Conservation (phyloP, 1,140 invertebrate genomes). For the Anadara kagoshimensis region DNA sequence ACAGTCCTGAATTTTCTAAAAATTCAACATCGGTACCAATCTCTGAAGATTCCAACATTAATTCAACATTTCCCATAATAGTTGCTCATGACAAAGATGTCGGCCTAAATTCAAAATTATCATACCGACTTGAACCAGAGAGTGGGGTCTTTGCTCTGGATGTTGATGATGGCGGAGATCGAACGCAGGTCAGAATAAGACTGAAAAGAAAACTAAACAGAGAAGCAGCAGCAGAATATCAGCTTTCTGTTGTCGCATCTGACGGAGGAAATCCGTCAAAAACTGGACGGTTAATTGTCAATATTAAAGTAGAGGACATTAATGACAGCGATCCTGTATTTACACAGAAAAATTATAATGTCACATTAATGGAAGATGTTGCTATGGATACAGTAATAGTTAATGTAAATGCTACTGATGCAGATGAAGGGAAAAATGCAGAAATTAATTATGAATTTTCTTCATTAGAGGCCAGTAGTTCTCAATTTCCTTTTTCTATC, state of each 20-base stretch:
- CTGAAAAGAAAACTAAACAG: conserved; percentile 54
- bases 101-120: conserved; percentile 50
- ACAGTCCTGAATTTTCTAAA: conserved; percentile 60
- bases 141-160: conserved; percentile 49
- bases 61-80: conserved; percentile 49
- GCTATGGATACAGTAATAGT: conserved; percentile 45
- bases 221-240: conserved; percentile 55
- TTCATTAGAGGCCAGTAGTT: conserved; percentile 89
- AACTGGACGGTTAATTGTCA: conserved; percentile 53
- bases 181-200: conserved; percentile 54
- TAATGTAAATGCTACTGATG: conserved; percentile 57
- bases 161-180: conserved; percentile 47
- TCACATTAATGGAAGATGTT: conserved; percentile 81
- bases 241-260: conserved; percentile 53
- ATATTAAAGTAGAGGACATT: conserved; percentile 78
- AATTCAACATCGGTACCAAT: conserved; percentile 46
- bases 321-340: conserved; percentile 69
- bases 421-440: conserved; percentile 66
- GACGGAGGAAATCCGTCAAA: conserved; percentile 60
- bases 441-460: conserved; percentile 80
- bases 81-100: conserved; percentile 66
- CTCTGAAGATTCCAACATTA: conserved; percentile 53
- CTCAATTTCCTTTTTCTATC: conserved; percentile 83
- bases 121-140: conserved; percentile 50
- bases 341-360: conserved; percentile 59